Base-by-base conservation (phyloP, 2,888 invertebrate species). In the Himalopsyche kuldschensis region DNA sequence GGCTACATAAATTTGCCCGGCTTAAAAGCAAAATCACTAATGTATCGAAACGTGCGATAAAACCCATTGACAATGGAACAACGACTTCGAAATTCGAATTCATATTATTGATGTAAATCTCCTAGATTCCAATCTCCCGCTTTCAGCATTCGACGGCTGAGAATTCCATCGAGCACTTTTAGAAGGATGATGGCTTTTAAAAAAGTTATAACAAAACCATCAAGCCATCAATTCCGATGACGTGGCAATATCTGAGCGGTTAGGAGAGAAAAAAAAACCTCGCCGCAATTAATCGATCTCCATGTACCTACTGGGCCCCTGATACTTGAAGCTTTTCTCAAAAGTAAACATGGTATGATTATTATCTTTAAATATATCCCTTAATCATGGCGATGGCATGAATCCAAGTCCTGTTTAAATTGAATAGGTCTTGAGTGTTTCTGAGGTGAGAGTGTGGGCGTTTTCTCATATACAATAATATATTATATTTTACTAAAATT, bases 181-280 rank as follows among this genome's bases (percentile, higher is more conserved):
- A 75, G 81, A 81, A 85, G 84, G 85, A 84, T 85, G 86, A 86
- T 83, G 84, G 84, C 86, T 85, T 85, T 85, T 86, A 84, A 85
- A 86, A 86, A 86, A 84, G 85, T 85, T 86, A 85, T 84, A 85
- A 86, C 86, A 86, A 86, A 86, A 85, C 86, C 85, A 80, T 79
- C 85, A 78, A 77, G 82, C 86, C 86, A 86, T 86, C 86, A 86
- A 86, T 86, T 86, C 80, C 82, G 83, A 86, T 86, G 86, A 86
- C 85, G 79, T 83, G 83, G 86, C 86, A 84, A 82, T 80, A 79
- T 84, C 83, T 75, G 63, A 63, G 75, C 80, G 47, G 81, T 63
- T 55, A 55, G 55, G 11, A 79, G n/a, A 69, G 48, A 79, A 80
- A 85, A 85, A n/a, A 82, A 78, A 83, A 82, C 80, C 82, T 69